Conservation (phyloP, 2,888 invertebrate genomes). For the Furcula furcula region DNA sequence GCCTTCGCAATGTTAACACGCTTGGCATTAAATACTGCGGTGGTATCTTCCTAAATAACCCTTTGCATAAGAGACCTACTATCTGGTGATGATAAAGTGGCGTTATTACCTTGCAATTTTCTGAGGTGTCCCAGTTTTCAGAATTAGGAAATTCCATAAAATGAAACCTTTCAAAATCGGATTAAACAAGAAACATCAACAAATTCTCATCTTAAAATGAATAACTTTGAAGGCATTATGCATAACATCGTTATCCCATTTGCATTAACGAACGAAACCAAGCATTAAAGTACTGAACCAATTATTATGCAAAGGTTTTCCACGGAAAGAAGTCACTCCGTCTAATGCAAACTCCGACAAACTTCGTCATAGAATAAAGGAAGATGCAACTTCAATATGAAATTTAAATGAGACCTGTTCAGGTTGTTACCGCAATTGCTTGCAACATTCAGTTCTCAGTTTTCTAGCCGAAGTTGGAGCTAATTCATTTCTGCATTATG, state of each 20-base stretch:
- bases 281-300: conserved; percentile 30
- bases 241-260: conserved; percentile 32
- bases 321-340: conserved; percentile 33
- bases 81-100: too few relatives aligned
- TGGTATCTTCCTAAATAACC: too few relatives aligned
- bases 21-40: too few relatives aligned
- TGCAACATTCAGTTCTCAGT: conserved; percentile 47
- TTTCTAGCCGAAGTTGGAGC: conserved; percentile 43
- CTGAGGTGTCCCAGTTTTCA: too few relatives aligned
- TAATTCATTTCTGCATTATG: conserved; percentile 51
- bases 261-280: conserved; percentile 27
- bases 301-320: conserved; percentile 43
- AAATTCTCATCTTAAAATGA: conserved; percentile 21
- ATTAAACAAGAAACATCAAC: conserved; percentile 12
- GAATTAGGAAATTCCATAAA: too few relatives aligned
- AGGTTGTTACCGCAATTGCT: conserved; percentile 43
- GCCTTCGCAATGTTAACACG: too few relatives aligned
- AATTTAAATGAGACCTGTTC: conserved; percentile 55
- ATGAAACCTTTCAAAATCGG: too few relatives aligned
- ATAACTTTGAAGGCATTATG: conserved; percentile 27
- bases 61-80: too few relatives aligned
- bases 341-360: conserved; percentile 36
- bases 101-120: too few relatives aligned
- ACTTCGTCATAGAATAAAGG: conserved; percentile 37
- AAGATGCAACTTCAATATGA: conserved; percentile 56